Base-by-base conservation (phyloP, 2,888 invertebrate genomes). In the Lucinisca nassula region DNA sequence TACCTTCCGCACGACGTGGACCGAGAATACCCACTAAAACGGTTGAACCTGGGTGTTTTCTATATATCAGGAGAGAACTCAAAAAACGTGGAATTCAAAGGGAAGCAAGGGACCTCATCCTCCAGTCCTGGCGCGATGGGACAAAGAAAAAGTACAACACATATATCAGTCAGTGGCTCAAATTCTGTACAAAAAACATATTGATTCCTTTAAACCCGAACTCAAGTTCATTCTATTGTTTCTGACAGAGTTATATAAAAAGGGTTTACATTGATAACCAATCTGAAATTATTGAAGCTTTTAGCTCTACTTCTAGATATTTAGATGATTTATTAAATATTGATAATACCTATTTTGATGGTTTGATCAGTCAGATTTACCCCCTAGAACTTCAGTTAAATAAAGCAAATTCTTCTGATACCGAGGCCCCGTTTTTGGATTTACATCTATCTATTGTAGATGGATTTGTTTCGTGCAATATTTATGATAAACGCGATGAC, bases 171-270 rank as follows among this genome's bases (percentile, higher is more conserved):
- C 72, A 72, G 30, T 72, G 37, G 72, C 27, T 76, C 17, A 37
- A 58, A 72, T 84, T 73, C 73, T 30, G 37, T 61, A 27, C 27
- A 17, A 3, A 27, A 79, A 32, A 30, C 8, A 49, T n/a, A 55
- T 58, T 72, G 49, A 84, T 79, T 49, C 79, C 37, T 45, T 84
- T 72, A 10, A 73, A 58, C 78, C 84, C 30, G 4, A n/a, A 32
- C 6, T 79, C 12, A 55, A 51, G 17, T n/a, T 6, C 6, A 27
- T 84, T 38, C 4, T 79, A n/a, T 8, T n/a, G 0, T 84, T 79
- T 45, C 40, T 84, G 4, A 79, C 79, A 27, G 12, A 51, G 1
- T 24, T 78, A 21, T 84, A 55, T 58, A 21, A 30, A 4, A 21
- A 24, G 24, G 73, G 73, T 6, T 45, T 79, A 37, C 8, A 24